Conservation (phyloP, 2,113 vertebrate genomes). For the Myotis davidii region DNA sequence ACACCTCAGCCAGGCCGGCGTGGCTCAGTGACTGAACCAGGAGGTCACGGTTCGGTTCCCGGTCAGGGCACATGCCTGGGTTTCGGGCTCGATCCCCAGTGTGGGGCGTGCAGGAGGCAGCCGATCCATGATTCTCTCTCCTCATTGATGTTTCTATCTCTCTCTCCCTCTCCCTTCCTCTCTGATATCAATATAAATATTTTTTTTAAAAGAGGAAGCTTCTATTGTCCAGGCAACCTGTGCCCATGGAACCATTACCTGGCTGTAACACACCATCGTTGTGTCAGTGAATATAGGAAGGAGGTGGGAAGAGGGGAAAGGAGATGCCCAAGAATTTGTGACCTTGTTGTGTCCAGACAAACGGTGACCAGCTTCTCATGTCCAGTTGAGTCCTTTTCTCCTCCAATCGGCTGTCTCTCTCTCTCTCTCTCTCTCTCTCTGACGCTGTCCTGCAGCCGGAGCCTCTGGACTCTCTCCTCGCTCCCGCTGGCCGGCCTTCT, state of each 20-base stretch:
- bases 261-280: neutral
- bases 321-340: neutral
- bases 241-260: neutral
- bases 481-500: neutral
- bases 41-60: no score
- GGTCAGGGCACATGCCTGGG: no score
- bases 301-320: neutral
- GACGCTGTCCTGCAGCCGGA: fast-evolving
- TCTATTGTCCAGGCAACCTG: neutral
- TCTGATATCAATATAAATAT: no score
- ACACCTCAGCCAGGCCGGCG: no score
- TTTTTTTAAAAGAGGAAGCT: no score
- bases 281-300: neutral
- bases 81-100: no score
- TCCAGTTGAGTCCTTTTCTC: neutral
- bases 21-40: no score
- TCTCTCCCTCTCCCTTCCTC: no score
- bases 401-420: neutral
- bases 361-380: neutral
- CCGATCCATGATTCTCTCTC: no score
- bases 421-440: no score
- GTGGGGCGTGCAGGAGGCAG: no score
- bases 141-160: no score
- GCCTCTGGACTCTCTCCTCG: neutral
- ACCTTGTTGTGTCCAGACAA: neutral